Conservation (phyloP, 2,113 vertebrate species). For the Scomber scombrus region DNA sequence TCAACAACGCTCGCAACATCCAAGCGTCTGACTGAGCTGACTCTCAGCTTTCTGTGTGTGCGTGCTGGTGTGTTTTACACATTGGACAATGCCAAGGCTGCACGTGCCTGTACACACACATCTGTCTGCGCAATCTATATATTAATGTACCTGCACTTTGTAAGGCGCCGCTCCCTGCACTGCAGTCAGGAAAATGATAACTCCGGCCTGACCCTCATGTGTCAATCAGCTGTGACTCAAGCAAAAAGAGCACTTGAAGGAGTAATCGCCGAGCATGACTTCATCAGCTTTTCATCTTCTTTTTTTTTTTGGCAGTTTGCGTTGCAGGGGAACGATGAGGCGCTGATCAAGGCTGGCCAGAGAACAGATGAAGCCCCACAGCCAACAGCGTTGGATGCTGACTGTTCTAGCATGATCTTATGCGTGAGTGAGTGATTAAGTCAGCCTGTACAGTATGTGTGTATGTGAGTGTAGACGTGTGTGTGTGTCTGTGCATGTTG, state of each 20-base stretch:
- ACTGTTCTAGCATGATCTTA: slow-evolving; percentile 56
- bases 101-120: not conserved
- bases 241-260: slow-evolving; percentile 43
- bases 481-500: slow-evolving; percentile 58
- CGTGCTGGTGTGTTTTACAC: slow-evolving; percentile 24
- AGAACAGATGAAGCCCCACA: slow-evolving; percentile 18
- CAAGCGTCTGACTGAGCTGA: slow-evolving; percentile 60
- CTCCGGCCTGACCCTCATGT: not conserved
- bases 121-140: not conserved
- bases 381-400: slow-evolving; percentile 47
- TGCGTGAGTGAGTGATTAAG: slow-evolving; percentile 65
- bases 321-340: slow-evolving; percentile 26
- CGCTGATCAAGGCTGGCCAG: slow-evolving; percentile 19
- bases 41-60: slow-evolving; percentile 46
- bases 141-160: slow-evolving; percentile 9
- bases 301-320: slow-evolving; percentile 50
- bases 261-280: slow-evolving; percentile 41
- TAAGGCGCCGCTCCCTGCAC: not conserved
- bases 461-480: slow-evolving; percentile 18
- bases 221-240: slow-evolving; percentile 37
- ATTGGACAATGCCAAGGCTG: not conserved
- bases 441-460: slow-evolving; percentile 28
- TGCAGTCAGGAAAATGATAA: not conserved
- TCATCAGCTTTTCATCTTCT: slow-evolving; percentile 36
- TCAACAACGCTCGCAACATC: slow-evolving; percentile 61